phyloP scores from a whole-genome alignment of 2,797 vertebrate genomes.

The Micropoecilia bifurca region DNA sequence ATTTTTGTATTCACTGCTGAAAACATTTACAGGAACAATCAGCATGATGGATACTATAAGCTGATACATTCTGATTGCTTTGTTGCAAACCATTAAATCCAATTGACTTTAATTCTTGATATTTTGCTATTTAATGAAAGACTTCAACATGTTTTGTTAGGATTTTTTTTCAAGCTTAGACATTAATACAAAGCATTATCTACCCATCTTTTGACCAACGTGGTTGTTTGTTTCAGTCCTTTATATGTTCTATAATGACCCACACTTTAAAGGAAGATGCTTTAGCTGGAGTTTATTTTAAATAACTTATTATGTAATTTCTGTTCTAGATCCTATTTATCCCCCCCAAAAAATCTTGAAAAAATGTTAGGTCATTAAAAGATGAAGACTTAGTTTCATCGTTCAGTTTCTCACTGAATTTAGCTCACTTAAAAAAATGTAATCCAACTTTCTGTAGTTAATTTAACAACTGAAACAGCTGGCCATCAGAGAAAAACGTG shows the following conservation, averaged over 20 bases:
- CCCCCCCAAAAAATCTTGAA: not conserved
- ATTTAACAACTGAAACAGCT: not conserved
- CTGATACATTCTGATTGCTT: not conserved
- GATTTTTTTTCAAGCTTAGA: not conserved
- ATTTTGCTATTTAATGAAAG: not conserved
- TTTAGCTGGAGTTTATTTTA: not conserved
- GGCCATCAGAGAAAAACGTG: conserved; percentile 29
- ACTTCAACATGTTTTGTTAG: not conserved
- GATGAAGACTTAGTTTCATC: not conserved
- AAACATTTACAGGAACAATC: not conserved
- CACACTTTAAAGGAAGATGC: not conserved
- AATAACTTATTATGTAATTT: not conserved
- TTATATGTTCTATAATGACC: not conserved
- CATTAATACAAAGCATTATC: not conserved
- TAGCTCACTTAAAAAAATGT: not conserved
- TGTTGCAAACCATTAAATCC: not conserved
- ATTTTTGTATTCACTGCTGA: not conserved
- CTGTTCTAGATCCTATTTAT: not conserved
- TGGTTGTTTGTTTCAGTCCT: not conserved
- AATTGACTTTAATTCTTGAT: not conserved
- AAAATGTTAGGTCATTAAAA: not conserved
- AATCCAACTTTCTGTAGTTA: not conserved
- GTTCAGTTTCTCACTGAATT: not conserved
- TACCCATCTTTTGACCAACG: not conserved
- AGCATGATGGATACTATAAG: not conserved